Base-by-base conservation (phyloP, 2,797 vertebrate species). In the Schizothorax lantsangensis region DNA sequence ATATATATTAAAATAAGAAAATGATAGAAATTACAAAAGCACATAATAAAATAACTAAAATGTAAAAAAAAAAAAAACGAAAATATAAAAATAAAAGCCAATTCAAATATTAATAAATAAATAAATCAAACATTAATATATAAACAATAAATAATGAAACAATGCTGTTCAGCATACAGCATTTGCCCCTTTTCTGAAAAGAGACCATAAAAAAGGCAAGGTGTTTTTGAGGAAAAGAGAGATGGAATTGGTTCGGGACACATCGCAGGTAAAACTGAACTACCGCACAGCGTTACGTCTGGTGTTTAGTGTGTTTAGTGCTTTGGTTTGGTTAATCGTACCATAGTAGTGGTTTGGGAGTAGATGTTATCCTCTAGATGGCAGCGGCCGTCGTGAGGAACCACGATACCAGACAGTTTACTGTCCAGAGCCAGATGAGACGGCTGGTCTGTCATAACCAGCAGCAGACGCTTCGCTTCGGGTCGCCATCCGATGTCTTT, bases 371-470 rank as follows among this genome's bases (percentile, higher is more conserved):
- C 95, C 92, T 97, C 96, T 92, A 99, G 94, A 91, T 99, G 98
- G 92, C 98, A 99, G 83, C 93, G 95, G 47, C 98, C 98, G 0
- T 99, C 98, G 17, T 99, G 95, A 0, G 98, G 98, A 75, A 95
- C 93, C 62, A 99, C 98, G 0, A 99, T 99, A 83, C 98, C 98
- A 0, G 97, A 98, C 93, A 99, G 92, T 94, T 97, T 97, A 93
- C 98, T 98, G 75, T 99, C 98, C 90, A 99, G 95, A n/a, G 98
- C 97, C 79, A 99, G 95, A 92, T 99, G 98, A 89, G 98, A 99
- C 0, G 97, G 97, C 93, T 99, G 97, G 94, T 99, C 98, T 0
- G 98, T 99, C 98, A 99, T 99, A 91, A 99, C 93, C 84, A 99
- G 95, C 89, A 99, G 94, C 66, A 99, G 94, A 81, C 95, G 96